phyloP scores from a whole-genome alignment of 2,113 vertebrate species.

The Oreocharis arfaki region DNA sequence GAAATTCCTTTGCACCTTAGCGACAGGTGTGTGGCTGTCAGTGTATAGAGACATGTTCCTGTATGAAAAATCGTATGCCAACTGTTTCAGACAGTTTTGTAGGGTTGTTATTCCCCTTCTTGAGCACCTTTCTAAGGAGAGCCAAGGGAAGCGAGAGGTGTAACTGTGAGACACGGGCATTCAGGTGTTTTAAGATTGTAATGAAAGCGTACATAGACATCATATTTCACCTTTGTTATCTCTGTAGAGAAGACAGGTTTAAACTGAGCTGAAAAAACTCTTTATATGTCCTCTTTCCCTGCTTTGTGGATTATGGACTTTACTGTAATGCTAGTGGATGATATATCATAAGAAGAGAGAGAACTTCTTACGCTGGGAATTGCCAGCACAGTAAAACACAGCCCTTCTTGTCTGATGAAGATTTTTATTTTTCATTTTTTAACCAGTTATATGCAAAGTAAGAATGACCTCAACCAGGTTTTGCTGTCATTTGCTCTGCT shows the following conservation, averaged over 20 bases:
- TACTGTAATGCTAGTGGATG: background rate
- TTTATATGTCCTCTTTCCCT: background rate
- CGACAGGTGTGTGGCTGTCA: fast-evolving
- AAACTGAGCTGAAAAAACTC: background rate
- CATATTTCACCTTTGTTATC: background rate
- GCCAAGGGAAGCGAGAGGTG: background rate
- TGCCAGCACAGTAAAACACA: background rate
- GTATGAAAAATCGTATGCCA: background rate
- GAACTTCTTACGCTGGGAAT: background rate
- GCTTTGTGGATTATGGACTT: background rate
- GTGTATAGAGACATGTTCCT: background rate
- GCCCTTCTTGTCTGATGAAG: background rate
- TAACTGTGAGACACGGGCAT: background rate
- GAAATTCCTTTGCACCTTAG: background rate
- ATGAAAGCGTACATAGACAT: background rate
- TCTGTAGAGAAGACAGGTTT: background rate
- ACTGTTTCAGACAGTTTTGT: background rate
- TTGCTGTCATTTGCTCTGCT: background rate
- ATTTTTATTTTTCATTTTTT: background rate
- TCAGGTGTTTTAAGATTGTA: background rate
- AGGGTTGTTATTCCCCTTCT: background rate
- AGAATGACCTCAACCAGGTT: background rate
- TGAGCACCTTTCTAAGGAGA: background rate
- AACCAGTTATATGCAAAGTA: background rate
- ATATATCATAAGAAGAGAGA: background rate